A percentile compares a stretch with the other conserved stretches of the same genome.
Conservation (phyloP, 2,113 vertebrate species). For the Coturnix japonica region DNA sequence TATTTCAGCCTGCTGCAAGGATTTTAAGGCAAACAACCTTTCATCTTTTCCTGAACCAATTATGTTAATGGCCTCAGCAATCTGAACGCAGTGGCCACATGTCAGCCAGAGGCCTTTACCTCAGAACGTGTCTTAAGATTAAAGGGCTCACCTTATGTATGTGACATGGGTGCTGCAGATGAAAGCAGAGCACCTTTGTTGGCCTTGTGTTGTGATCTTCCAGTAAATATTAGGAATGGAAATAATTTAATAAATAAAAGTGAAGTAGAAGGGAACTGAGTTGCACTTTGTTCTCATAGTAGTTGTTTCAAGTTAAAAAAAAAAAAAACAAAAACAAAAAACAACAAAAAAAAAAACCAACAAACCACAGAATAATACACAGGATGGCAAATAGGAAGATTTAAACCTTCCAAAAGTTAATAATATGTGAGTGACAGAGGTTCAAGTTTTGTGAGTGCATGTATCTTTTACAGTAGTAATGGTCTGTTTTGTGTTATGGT, state of each 20-base stretch:
- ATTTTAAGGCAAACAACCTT: conserved; percentile 73
- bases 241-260: conserved; percentile 11
- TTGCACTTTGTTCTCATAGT: background rate
- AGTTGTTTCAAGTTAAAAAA: conserved; percentile 10
- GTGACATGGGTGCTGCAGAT: background rate
- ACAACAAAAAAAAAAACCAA: too few species aligned
- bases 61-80: conserved; percentile 71
- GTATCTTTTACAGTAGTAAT: background rate
- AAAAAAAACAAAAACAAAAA: background rate
- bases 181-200: background rate
- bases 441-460: background rate
- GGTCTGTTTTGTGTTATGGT: background rate
- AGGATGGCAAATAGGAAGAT: background rate
- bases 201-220: conserved; percentile 8
- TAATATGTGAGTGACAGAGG: background rate
- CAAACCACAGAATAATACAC: background rate
- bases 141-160: background rate
- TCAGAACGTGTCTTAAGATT: conserved; percentile 6
- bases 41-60: conserved; percentile 68
- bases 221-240: conserved; percentile 2
- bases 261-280: background rate
- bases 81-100: conserved; percentile 44
- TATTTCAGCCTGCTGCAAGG: conserved; percentile 49
- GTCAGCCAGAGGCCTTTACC: conserved; percentile 12
- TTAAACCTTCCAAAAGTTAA: background rate